Percentiles rank a stretch among this genome's conserved stretches.
Conservation (phyloP, 2,113 vertebrate genomes). For the Cavia aperea region DNA sequence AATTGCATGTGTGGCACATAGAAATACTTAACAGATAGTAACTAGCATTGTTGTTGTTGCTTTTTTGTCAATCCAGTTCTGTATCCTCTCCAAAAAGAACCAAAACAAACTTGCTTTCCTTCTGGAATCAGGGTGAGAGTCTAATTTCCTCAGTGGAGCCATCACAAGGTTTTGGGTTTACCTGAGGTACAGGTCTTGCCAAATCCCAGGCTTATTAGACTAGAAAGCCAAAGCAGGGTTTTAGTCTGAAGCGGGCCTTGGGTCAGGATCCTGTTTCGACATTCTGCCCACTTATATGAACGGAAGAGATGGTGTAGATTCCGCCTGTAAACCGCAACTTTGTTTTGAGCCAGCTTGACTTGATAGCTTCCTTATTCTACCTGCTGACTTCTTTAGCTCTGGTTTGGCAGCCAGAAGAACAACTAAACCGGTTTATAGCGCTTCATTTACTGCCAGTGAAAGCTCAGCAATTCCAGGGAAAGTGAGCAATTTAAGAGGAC, state of each 20-base stretch:
- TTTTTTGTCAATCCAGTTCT: not conserved
- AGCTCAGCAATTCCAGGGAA: not conserved
- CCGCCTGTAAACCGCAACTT: slow-evolving; percentile 61
- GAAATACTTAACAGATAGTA: slow-evolving; percentile 1
- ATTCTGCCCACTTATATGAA: slow-evolving; percentile 53
- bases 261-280: slow-evolving; percentile 59
- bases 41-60: not conserved
- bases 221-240: slow-evolving; percentile 51
- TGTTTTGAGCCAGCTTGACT: slow-evolving; percentile 54
- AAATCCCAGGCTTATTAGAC: slow-evolving; percentile 30
- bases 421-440: slow-evolving; percentile 53
- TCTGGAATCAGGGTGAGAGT: not conserved
- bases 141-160: not conserved
- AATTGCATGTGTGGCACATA: not conserved
- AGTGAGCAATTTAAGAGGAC: slow-evolving; percentile 31
- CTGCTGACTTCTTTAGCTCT: slow-evolving; percentile 60
- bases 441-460: not conserved
- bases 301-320: slow-evolving; percentile 52
- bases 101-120: not conserved
- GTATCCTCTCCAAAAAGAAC: not conserved
- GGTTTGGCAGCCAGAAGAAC: slow-evolving; percentile 53
- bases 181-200: slow-evolving; percentile 31
- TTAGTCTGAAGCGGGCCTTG: slow-evolving; percentile 33
- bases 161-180: slow-evolving; percentile 21
- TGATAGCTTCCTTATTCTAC: slow-evolving; percentile 62